Base-by-base conservation (phyloP, 1,140 invertebrate genomes). In the Euschistus heros region DNA sequence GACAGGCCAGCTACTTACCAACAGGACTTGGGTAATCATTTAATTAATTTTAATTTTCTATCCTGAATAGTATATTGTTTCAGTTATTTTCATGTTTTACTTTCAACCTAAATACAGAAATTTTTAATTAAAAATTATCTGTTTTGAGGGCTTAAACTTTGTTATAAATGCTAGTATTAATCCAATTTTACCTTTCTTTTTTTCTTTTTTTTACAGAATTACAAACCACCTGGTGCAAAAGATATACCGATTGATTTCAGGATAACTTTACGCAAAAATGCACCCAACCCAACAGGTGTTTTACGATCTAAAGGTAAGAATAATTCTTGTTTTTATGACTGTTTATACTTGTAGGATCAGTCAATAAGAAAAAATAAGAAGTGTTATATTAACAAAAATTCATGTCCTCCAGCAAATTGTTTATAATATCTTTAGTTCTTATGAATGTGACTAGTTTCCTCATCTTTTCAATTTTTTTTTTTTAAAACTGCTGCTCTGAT, bases 191-290 rank as follows among this genome's bases (percentile, higher is more conserved):
- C 10, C 8, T 27, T 61, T 20, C 3, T 20, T 61, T 61, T 15
- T 14, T 27, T n/a, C 42, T 52, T 26, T 42, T 62, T 27, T 61
- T 68, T 70, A 5, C 67, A 83, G 81, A 87, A 82, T 66, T 94
- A 93, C 74, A 91, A 92, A 72, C 82, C 86, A 15, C 90, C 89
- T 3, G 84, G 87, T 10, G 80, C 84, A 0, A 89, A 89, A 73
- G 90, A 93, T 72, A 92, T 94, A 67, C 91, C 91, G 5, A 80
- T 86, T 18, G 89, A 94, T 76, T 86, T 92, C 72, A 80, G 89
- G 42, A 77, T 94, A 10, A 83, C 84, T 61, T 73, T 84, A 18
- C 80, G 81, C 68, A 86, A 90, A 70, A 86, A 90, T 72, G 78
- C 81, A 22, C 77, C 81, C 0, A 91, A 89, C 75, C 78, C 80